Percentiles rank a stretch among this genome's conserved stretches.
These are phyloP conservation scores for Zelostemma sp. DNA, from an alignment of 1,140 invertebrate species.

Conservation along the genomic window DNA sequence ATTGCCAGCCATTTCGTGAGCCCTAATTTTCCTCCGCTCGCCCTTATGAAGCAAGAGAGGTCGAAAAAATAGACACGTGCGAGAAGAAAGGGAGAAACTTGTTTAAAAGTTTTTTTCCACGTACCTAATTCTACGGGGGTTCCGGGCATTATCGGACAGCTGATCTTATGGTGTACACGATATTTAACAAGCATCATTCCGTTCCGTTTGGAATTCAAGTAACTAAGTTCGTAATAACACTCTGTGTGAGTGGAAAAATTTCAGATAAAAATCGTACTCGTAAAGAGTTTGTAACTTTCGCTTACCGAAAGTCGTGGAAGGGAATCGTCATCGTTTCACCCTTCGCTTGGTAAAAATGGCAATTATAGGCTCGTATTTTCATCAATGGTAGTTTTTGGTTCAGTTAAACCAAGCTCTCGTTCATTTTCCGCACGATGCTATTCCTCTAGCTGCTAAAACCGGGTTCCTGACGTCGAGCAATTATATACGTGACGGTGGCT, in stretches of 20 bases:
- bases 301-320: no score
- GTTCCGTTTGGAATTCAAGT: no score
- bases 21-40: slow-evolving; percentile 8
- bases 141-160: no score
- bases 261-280: no score
- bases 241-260: no score
- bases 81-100: slow-evolving; percentile 8
- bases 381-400: not conserved
- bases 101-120: slow-evolving; percentile 9
- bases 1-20: slow-evolving; percentile 7
- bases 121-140: no score
- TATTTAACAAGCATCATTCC: no score
- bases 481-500: slow-evolving; percentile 38
- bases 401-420: not conserved
- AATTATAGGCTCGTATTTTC: slow-evolving; percentile 7
- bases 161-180: no score
- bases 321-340: not conserved
- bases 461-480: slow-evolving; percentile 45
- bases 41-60: not conserved
- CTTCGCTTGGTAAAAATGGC: not conserved
- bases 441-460: slow-evolving; percentile 43
- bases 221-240: no score
- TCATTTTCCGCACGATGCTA: slow-evolving; percentile 13
- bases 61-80: not conserved
- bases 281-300: no score